A percentile compares a stretch with the other conserved stretches of the same genome.
Evolutionary conservation across 2,113 vertebrate species (phyloP).

Genomic region (Rhabdornis inornatus): DNA sequence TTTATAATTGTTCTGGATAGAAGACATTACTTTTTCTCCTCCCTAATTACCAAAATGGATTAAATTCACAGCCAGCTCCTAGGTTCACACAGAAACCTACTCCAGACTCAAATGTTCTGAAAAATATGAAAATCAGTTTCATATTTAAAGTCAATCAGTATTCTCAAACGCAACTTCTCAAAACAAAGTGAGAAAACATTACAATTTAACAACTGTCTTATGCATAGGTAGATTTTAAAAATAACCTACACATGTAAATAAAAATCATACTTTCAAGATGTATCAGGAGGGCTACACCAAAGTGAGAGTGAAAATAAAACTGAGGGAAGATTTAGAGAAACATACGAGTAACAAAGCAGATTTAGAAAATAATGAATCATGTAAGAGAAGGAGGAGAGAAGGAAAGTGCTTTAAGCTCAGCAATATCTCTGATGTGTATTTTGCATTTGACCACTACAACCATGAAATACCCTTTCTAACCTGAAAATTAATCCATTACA

Average conservation of each 20-base stretch:
- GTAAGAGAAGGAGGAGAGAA: neutral
- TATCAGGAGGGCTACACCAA: neutral
- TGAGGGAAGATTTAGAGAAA: neutral
- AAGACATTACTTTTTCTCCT: neutral
- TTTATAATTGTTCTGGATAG: constrained; percentile 25
- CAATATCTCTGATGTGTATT: neutral
- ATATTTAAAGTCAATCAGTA: neutral
- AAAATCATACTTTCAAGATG: neutral
- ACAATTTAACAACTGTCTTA: neutral
- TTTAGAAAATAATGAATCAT: neutral
- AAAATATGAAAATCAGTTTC: neutral
- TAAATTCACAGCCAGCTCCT: neutral
- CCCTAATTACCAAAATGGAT: constrained; percentile 26
- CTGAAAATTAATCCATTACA: neutral
- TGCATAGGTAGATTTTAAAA: neutral
- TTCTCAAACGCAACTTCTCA: neutral
- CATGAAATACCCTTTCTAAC: neutral
- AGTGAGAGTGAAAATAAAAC: neutral
- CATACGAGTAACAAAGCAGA: neutral
- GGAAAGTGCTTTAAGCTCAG: neutral
- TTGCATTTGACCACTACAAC: neutral
- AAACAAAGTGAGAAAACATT: neutral
- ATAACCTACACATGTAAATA: neutral
- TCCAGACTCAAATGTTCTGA: neutral
- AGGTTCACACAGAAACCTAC: neutral